phyloP scores from a whole-genome alignment of 1,140 invertebrate species.

The Eueides isabella region DNA sequence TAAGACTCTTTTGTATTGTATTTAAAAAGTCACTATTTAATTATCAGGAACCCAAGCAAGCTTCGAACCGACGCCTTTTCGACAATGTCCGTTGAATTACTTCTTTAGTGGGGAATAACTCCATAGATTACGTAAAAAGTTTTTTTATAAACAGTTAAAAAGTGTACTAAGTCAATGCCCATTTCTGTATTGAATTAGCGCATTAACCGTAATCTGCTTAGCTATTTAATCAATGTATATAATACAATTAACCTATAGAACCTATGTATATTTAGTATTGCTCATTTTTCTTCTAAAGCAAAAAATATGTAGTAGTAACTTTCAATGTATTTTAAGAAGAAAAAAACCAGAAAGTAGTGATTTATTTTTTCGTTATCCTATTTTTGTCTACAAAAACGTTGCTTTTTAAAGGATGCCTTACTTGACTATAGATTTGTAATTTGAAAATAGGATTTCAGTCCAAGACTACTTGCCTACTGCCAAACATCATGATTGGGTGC shows the following conservation, averaged over 20 bases:
- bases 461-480: not conserved
- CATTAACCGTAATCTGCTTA: not conserved
- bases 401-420: no score
- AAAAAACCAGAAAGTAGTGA: not conserved
- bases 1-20: not conserved
- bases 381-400: not conserved
- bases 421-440: not conserved
- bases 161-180: no score
- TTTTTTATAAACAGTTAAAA: no score
- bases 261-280: conserved; percentile 2
- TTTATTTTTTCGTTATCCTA: not conserved
- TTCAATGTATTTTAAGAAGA: conserved; percentile 5
- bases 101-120: no score
- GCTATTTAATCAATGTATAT: not conserved
- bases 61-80: no score
- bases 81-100: no score
- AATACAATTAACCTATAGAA: not conserved
- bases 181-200: not conserved
- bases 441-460: not conserved
- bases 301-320: no score
- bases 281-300: not conserved
- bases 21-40: not conserved
- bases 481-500: no score
- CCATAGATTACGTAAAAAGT: no score
- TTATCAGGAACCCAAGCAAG: no score